phyloP scores from a whole-genome alignment of 2,797 vertebrate species.

The Tauraco hartlaubi region DNA sequence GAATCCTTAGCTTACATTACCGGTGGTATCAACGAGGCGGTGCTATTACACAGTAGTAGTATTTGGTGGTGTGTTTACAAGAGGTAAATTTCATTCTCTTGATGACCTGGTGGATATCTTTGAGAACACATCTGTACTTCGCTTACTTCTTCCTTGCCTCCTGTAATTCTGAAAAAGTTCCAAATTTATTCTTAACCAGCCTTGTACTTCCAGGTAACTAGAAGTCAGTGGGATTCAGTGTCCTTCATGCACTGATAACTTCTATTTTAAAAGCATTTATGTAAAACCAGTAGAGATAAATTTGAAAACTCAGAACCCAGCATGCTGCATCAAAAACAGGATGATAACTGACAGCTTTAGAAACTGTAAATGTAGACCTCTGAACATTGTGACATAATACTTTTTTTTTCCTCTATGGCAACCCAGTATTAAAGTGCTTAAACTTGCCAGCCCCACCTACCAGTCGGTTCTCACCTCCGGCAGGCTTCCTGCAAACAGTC shows the following conservation, averaged over 20 bases:
- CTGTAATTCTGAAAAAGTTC: neutral
- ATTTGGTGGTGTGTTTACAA: neutral
- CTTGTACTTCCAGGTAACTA: neutral
- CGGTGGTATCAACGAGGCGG: neutral
- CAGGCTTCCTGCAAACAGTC: neutral
- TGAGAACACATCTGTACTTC: neutral
- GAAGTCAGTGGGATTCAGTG: neutral
- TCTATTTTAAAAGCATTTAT: neutral
- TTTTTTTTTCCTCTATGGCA: neutral
- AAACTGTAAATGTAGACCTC: neutral
- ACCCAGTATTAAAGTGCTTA: neutral
- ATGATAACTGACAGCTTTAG: neutral
- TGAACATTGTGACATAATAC: neutral
- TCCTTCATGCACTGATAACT: constrained; percentile 29
- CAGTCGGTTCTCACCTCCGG: neutral
- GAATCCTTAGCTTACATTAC: neutral
- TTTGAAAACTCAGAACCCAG: neutral
- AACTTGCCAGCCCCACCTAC: neutral
- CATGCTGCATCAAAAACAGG: neutral
- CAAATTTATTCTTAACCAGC: neutral
- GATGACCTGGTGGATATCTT: neutral
- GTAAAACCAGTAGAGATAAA: neutral
- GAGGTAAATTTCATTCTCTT: neutral
- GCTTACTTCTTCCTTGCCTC: neutral
- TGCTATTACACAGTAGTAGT: neutral